Conservation (phyloP, 2,888 invertebrate genomes). For the Tholera decimalis region DNA sequence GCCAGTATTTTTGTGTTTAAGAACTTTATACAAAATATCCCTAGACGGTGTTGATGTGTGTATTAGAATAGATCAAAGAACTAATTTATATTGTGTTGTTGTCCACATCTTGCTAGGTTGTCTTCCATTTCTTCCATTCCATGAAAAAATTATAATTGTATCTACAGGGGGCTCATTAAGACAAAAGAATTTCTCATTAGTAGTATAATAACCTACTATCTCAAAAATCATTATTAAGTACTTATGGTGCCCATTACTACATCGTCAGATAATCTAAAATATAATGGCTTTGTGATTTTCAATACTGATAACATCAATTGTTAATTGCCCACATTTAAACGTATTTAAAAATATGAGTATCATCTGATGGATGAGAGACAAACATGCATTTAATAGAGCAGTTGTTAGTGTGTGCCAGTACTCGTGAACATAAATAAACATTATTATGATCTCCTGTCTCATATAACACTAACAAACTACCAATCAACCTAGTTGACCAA, state of each 20-base stretch:
- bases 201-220: too few species aligned
- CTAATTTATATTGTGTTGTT: not conserved
- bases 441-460: conserved; percentile 51
- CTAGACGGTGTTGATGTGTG: too few species aligned
- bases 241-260: not conserved
- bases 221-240: too few species aligned
- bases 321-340: conserved; percentile 3
- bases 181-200: too few species aligned
- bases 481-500: conserved; percentile 70
- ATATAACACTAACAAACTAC: conserved; percentile 58
- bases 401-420: conserved; percentile 39
- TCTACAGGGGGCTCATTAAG: too few species aligned
- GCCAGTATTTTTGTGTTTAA: too few species aligned
- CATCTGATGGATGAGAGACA: conserved; percentile 13
- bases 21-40: too few species aligned
- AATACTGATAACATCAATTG: not conserved
- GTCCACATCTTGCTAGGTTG: too few species aligned
- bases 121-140: not conserved
- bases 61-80: not conserved
- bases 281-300: not conserved
- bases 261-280: not conserved
- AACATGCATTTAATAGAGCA: conserved; percentile 28
- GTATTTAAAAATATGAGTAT: conserved; percentile 19
- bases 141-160: not conserved
- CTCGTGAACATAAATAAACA: conserved; percentile 65